Evolutionary conservation across 1,140 invertebrate genomes (phyloP), one percentile per base, ranked within the genome.

Genomic region (Gerris buenoi): DNA sequence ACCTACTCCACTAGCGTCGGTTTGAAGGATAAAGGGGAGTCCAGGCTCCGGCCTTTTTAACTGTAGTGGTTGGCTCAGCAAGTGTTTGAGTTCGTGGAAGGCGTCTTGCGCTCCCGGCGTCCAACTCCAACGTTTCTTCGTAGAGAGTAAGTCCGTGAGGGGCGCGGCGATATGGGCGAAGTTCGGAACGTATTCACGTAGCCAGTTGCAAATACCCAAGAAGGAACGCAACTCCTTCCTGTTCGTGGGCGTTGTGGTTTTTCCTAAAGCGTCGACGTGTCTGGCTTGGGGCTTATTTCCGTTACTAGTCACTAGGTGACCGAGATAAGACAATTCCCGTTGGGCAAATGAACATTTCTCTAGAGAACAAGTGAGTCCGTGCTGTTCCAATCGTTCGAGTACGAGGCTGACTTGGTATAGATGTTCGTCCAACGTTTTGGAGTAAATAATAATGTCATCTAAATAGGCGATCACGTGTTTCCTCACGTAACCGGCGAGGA

Each of bases 391-490:
- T 46, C 33, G 71, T 69, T 73, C 58, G 59, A 80, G 78, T 2
- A 81, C 74, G 66, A 74, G 66, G 59, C 62, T 65, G 28, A 78
- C 64, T 69, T 65, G 65, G 76, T 29, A n/a, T 2, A 25, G 27
- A 26, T 68, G 74, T 73, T 76, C 65, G 67, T 76, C 70, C 27
- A 80, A 67, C 23, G 72, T 73, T 18, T 65, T 69, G 1, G 70
- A 70, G 58, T 72, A 79, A 3, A 79, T 65, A 15, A 80, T 68
- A 2, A 78, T 73, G 65, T 79, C 77, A 64, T 81, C 79, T 23
- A 79, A 60, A 60, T 79, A 81, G 1, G 77, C 74, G 61, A 76
- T 71, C 68, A 73, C 74, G 62, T 70, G 64, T 27, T 65, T 68
- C 13, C 73, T 72, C 67, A 74, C 70, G 27, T 75, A 67, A n/a